These are phyloP conservation scores for Macrosoma leucophasiata DNA, from an alignment of 2,888 invertebrate species.

Conservation along the genomic window DNA sequence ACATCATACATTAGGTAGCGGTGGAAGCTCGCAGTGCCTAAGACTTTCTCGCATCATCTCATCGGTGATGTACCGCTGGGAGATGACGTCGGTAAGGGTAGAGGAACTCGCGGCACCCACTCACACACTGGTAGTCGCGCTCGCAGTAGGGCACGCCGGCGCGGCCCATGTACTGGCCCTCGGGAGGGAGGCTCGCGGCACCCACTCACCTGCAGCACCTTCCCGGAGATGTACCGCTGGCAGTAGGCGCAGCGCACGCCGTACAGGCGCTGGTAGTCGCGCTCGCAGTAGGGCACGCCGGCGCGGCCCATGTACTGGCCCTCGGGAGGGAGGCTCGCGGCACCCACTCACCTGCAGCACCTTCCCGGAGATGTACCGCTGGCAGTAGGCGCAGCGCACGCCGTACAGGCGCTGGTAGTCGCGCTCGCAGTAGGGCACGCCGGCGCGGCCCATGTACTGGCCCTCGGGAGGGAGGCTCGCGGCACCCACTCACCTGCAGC, in stretches of 20 bases:
- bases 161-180: slow-evolving; percentile 92
- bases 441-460: slow-evolving; percentile 97
- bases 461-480: too few relatives aligned
- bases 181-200: too few relatives aligned
- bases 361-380: slow-evolving; percentile 96
- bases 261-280: slow-evolving; percentile 82
- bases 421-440: slow-evolving; percentile 95
- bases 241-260: too few relatives aligned
- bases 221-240: too few relatives aligned
- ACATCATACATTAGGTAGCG: too few relatives aligned
- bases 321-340: too few relatives aligned
- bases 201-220: too few relatives aligned
- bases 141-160: slow-evolving; percentile 81
- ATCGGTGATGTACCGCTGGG: too few relatives aligned
- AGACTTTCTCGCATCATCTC: too few relatives aligned
- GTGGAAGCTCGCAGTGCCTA: too few relatives aligned
- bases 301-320: slow-evolving; percentile 91
- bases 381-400: slow-evolving; percentile 97
- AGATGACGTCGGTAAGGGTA: too few relatives aligned
- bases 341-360: slow-evolving; percentile 85
- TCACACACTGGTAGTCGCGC: slow-evolving; percentile 80
- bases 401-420: slow-evolving; percentile 97
- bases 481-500: slow-evolving; percentile 82
- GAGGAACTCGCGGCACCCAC: too few relatives aligned
- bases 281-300: slow-evolving; percentile 77